A percentile compares a stretch with the other conserved stretches of the same genome.
These are phyloP conservation scores for Nipponia nippon DNA, from an alignment of 2,113 vertebrate genomes.

Conservation along the genomic window DNA sequence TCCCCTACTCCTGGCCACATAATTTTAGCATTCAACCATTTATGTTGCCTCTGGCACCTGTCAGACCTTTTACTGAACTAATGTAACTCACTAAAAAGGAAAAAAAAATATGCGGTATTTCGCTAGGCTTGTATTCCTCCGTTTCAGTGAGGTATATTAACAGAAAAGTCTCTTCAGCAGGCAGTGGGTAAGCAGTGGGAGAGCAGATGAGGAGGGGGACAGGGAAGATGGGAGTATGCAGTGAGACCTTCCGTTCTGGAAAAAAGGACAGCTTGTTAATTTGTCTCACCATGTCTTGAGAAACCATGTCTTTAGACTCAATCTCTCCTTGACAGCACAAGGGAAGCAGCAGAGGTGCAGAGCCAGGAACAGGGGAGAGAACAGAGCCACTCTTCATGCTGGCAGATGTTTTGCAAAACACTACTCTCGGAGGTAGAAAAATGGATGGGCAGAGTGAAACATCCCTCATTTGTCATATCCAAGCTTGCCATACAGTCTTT, in stretches of 20 bases:
- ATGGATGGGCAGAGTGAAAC: neutral
- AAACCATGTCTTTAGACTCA: neutral
- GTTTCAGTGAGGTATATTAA: neutral
- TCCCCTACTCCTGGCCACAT: neutral
- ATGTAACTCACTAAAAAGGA: neutral
- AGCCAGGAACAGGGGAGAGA: neutral
- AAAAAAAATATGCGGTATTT: neutral
- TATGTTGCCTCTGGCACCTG: neutral
- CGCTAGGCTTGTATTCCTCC: neutral
- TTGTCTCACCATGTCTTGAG: neutral
- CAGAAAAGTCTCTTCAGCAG: neutral
- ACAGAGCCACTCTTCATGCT: neutral
- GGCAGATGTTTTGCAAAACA: neutral
- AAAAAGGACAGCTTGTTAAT: neutral
- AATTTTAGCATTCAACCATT: neutral
- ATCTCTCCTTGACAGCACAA: neutral
- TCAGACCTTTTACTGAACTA: neutral
- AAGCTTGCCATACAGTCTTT: neutral
- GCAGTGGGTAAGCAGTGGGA: neutral
- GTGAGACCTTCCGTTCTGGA: neutral
- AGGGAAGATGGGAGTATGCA: neutral
- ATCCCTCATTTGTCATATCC: neutral
- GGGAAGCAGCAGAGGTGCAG: neutral
- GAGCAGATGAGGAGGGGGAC: neutral
- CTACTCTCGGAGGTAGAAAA: neutral